Percentiles rank a stretch among this genome's conserved stretches.
Evolutionary conservation across 2,113 vertebrate genomes (phyloP).

Genomic region (Bubo scandiacus): DNA sequence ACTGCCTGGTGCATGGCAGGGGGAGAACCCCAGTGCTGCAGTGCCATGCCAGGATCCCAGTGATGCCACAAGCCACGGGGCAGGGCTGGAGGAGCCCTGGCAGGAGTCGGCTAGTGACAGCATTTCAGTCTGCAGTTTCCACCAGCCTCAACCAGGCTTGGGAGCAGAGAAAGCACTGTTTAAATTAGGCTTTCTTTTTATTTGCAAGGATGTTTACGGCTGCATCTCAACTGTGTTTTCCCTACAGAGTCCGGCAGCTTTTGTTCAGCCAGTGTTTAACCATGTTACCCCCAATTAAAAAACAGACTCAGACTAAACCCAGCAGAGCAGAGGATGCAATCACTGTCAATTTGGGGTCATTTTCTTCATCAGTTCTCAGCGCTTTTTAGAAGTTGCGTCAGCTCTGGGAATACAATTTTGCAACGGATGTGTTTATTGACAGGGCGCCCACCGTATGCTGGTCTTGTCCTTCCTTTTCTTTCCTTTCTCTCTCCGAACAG

Average conservation of each 20-base stretch:
- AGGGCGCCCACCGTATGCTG: neutral
- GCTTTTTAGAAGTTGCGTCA: neutral
- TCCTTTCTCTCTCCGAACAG: neutral
- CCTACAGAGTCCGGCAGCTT: neutral
- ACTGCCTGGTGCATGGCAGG: rapidly evolving
- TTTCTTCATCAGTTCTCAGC: neutral
- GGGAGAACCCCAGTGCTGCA: neutral
- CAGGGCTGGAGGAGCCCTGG: neutral
- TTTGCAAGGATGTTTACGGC: neutral
- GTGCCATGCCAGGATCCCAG: neutral
- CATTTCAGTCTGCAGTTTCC: neutral
- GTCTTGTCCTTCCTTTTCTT: neutral
- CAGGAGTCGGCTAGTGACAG: neutral
- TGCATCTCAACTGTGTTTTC: neutral
- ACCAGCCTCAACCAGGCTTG: neutral
- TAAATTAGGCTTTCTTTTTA: neutral
- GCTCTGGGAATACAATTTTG: neutral
- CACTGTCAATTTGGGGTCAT: neutral
- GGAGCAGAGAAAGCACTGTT: neutral
- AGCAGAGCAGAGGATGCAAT: neutral
- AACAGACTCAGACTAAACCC: neutral
- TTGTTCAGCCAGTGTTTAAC: neutral
- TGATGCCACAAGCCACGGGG: neutral
- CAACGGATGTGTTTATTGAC: neutral
- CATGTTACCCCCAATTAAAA: neutral